These are phyloP conservation scores for Papio anubis DNA, from an alignment of 2,113 vertebrate species.

Conservation along the genomic window DNA sequence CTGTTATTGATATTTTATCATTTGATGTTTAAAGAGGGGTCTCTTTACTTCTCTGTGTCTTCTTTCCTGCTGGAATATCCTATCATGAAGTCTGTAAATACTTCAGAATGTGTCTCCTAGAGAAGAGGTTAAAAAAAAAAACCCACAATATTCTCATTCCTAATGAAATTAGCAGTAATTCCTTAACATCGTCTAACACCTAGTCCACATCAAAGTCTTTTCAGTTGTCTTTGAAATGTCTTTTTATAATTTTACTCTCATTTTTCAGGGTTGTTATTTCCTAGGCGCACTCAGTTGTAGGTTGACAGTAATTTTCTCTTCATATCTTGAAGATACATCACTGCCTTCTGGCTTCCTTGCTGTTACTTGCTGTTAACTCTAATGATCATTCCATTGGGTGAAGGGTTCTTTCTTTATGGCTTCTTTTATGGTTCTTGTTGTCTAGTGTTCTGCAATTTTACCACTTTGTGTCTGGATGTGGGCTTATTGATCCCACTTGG, in stretches of 20 bases:
- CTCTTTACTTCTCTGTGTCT: not conserved
- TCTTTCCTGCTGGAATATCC: not conserved
- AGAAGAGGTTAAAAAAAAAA: constrained; percentile 16
- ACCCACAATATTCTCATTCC: not conserved
- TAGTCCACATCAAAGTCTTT: not conserved
- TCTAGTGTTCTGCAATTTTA: not conserved
- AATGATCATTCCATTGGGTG: not conserved
- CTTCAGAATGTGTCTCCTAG: not conserved
- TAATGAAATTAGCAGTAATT: constrained; percentile 22
- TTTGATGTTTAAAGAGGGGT: not conserved
- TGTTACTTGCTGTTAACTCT: not conserved
- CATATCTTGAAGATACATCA: not conserved
- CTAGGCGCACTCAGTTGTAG: not conserved
- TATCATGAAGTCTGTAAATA: constrained; percentile 9
- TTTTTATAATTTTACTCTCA: constrained; percentile 7
- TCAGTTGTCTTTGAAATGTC: not conserved
- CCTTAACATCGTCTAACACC: not conserved
- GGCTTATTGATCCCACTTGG: not conserved
- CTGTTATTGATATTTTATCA: not conserved
- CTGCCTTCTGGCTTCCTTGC: not conserved
- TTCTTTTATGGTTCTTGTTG: not conserved
- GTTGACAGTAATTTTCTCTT: constrained; percentile 33
- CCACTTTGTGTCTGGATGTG: not conserved
- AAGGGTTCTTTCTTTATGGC: not conserved
- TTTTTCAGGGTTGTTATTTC: not conserved